Conservation (phyloP, 2,888 invertebrate species). For the Mystacides longicornis region DNA sequence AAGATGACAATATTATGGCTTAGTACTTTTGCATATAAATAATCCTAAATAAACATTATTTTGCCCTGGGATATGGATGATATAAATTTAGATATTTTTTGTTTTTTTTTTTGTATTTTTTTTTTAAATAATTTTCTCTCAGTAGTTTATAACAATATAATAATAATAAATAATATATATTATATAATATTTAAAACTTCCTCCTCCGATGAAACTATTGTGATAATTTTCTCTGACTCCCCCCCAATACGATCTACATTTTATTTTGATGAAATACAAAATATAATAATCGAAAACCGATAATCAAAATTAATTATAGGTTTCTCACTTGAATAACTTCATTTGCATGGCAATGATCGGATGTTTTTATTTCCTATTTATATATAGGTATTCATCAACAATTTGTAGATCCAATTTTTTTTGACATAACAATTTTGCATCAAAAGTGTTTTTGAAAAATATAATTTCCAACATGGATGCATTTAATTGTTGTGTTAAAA, state of each 20-base stretch:
- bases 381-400: neutral
- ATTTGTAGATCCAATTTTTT: too few species aligned
- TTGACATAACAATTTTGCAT: too few species aligned
- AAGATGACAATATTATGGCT: constrained; percentile 3
- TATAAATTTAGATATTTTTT: constrained; percentile 8
- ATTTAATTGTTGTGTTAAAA: too few species aligned
- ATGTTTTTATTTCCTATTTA: too few species aligned
- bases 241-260: neutral
- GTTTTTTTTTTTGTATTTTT: constrained; percentile 17
- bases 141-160: constrained; percentile 3
- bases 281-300: neutral
- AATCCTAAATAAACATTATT: constrained; percentile 14
- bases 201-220: too few species aligned
- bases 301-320: neutral
- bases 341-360: too few species aligned
- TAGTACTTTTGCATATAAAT: constrained; percentile 1
- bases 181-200: too few species aligned
- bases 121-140: constrained; percentile 24
- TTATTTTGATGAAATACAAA: neutral
- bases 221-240: too few species aligned
- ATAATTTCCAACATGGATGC: too few species aligned
- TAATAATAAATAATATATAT: neutral
- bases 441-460: too few species aligned
- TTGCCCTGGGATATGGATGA: constrained; percentile 25
- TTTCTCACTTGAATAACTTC: too few species aligned